phyloP scores from a whole-genome alignment of 1,140 invertebrate genomes.

The Epicauta chinensis region DNA sequence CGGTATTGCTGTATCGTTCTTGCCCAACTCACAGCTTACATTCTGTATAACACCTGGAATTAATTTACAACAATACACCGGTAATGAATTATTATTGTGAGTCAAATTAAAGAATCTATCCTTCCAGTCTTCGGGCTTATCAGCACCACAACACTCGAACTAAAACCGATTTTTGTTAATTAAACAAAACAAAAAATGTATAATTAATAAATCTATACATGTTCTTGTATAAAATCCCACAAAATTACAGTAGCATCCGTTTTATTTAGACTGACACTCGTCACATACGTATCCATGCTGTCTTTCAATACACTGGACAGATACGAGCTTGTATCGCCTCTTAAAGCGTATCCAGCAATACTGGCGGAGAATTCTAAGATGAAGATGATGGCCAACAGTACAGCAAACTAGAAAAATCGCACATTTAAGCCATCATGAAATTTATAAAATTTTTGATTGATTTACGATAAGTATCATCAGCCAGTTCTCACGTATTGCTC shows the following conservation, averaged over 20 bases:
- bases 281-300: constrained; percentile 55
- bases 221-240: constrained; percentile 42
- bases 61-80: constrained; percentile 55
- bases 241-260: constrained; percentile 20
- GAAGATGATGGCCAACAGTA: constrained; percentile 73
- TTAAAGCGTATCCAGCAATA: constrained; percentile 72
- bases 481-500: constrained; percentile 75
- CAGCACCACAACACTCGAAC: constrained; percentile 68
- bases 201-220: constrained; percentile 20
- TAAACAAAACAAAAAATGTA: constrained; percentile 12
- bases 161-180: constrained; percentile 44
- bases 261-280: constrained; percentile 39
- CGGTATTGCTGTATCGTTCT: background rate
- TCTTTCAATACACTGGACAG: constrained; percentile 56
- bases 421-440: constrained; percentile 2
- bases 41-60: background rate
- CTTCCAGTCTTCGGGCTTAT: constrained; percentile 54
- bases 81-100: constrained; percentile 40
- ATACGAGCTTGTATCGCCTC: constrained; percentile 56
- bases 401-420: constrained; percentile 68
- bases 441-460: constrained; percentile 1
- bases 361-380: constrained; percentile 77
- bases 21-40: background rate
- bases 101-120: constrained; percentile 8
- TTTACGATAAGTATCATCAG: constrained; percentile 77